A percentile compares a stretch with the other conserved stretches of the same genome.
Conservation (phyloP, 2,888 invertebrate species). For the Leucophenga montana region DNA sequence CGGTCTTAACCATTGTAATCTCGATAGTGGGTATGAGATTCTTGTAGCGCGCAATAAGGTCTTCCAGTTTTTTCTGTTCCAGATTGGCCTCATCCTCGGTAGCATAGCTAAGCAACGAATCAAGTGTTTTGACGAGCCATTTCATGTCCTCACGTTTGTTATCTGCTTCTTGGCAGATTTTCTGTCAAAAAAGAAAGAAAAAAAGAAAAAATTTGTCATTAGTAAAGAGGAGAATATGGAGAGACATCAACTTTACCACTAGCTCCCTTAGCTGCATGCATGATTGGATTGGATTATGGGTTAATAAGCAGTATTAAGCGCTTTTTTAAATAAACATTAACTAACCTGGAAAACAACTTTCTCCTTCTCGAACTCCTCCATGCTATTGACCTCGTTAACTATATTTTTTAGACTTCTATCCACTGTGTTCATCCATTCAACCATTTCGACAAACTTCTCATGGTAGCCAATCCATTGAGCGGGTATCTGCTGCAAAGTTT, state of each 20-base stretch:
- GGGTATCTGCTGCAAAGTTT: constrained; percentile 87
- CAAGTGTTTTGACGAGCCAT: constrained; percentile 93
- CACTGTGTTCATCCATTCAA: constrained; percentile 92
- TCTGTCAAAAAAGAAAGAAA: constrained; percentile 76
- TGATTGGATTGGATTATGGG: constrained; percentile 32
- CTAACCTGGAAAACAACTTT: constrained; percentile 91
- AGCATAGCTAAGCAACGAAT: constrained; percentile 87
- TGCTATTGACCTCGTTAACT: constrained; percentile 86
- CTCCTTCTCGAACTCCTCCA: constrained; percentile 92
- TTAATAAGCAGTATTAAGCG: background rate
- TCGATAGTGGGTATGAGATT: constrained; percentile 93
- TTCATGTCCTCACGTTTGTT: constrained; percentile 94
- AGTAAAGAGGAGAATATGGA: constrained; percentile 23
- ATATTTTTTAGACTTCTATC: constrained; percentile 88
- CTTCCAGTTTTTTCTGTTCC: constrained; percentile 88
- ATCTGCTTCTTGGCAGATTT: constrained; percentile 92
- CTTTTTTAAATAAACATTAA: background rate
- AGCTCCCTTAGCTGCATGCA: constrained; percentile 74
- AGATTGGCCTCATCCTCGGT: constrained; percentile 84
- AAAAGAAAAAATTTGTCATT: background rate
- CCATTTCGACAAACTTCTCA: constrained; percentile 86
- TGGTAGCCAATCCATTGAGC: constrained; percentile 93
- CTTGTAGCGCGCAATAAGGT: constrained; percentile 89
- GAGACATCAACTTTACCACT: constrained; percentile 70
- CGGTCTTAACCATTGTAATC: constrained; percentile 93